A percentile compares a stretch with the other conserved stretches of the same genome.
phyloP scores from a whole-genome alignment of 1,140 invertebrate species.

The Pteromalus puparum region DNA sequence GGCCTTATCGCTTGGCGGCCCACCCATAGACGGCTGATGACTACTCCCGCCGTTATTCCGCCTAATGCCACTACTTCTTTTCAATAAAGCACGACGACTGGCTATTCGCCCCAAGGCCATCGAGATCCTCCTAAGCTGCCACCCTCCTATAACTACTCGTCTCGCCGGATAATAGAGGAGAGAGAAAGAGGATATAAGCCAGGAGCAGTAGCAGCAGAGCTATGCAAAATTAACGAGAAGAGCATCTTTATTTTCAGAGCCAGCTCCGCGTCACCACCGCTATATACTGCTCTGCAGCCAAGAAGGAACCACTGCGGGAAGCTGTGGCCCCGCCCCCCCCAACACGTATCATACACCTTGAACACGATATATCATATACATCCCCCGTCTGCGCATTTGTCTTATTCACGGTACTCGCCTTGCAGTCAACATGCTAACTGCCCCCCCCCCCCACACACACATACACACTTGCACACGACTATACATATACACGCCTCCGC shows the following conservation, averaged over 20 bases:
- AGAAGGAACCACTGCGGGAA: not conserved
- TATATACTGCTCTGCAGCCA: not conserved
- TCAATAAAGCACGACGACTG: too few relatives aligned
- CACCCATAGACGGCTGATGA: slow-evolving; percentile 44
- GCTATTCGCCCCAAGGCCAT: too few relatives aligned
- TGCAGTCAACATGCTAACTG: too few relatives aligned
- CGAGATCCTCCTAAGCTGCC: too few relatives aligned
- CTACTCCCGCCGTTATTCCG: not conserved
- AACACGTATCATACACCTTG: not conserved
- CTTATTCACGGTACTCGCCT: too few relatives aligned
- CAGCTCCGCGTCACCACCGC: not conserved
- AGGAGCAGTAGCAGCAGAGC: not conserved
- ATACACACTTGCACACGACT: not conserved
- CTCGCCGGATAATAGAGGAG: too few relatives aligned
- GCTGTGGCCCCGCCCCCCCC: not conserved
- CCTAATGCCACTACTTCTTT: not conserved
- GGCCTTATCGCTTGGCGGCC: slow-evolving; percentile 88
- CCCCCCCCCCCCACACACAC: not conserved
- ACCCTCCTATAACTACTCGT: too few relatives aligned
- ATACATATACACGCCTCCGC: not conserved
- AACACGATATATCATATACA: too few relatives aligned
- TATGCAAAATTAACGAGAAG: not conserved
- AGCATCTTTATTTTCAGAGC: not conserved
- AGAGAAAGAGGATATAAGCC: not conserved
- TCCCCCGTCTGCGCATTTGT: not conserved